Evolutionary conservation across 2,113 vertebrate species (phyloP), one percentile per base, ranked within the genome.

Genomic region (Agapornis roseicollis): DNA sequence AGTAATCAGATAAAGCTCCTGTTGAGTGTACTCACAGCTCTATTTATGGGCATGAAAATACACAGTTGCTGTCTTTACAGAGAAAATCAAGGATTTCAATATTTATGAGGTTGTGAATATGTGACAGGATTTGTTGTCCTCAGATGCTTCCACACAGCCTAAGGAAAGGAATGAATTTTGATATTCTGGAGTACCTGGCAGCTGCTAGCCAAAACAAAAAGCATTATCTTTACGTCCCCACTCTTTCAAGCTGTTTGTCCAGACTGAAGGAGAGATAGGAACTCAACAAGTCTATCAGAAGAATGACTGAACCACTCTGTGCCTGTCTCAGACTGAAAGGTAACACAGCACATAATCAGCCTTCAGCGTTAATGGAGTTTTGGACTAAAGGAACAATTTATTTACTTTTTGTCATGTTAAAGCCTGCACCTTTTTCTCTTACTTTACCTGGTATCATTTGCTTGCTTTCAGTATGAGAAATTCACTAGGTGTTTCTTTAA

Each of bases 41-140:
- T 96, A n/a, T 94, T 97, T 96, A 87, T 89, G 81, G 39, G 42
- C 88, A 63, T 86, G 77, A 97, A 98, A 97, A 74, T 29, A 73
- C 18, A 76, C 23, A 92, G 84, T 92, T n/a, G 14, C 71, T 80
- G 77, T 64, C 72, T 63, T 94, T 71, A 79, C 39, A 74, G 85
- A 79, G 79, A 93, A 94, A 94, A 94, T 15, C 41, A 60, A 64
- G 39, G 65, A 70, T 87, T 68, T 97, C 92, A 97, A 93, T 97
- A 97, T 97, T 96, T 96, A 96, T 97, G 82, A 96, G 44, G 46
- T 41, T 52, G 28, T 80, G 23, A 89, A 76, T 92, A 94, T 49
- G 46, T 44, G 71, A 93, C 52, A 93, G 85, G 94, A 94, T 73
- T 77, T 96, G 93, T 83, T 97, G 94, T 97, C 86, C 96, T 97